Base-by-base conservation (phyloP, 2,888 invertebrate genomes). In the Proisotoma minuta region DNA sequence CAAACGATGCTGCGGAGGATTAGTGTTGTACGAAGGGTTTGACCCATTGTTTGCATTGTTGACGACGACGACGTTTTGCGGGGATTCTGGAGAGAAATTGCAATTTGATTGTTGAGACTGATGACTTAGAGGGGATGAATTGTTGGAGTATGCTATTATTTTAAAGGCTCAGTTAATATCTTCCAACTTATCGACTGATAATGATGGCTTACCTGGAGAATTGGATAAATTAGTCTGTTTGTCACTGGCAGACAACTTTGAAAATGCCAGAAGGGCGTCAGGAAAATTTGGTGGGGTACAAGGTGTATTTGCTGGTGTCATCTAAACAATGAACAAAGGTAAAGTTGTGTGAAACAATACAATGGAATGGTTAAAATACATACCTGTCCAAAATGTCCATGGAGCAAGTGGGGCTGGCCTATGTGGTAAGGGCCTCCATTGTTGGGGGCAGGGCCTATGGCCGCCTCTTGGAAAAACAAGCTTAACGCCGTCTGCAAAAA, bases 271-370 rank as follows among this genome's bases (percentile, higher is more conserved):
- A 68, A 94, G 81, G 26, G 93, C 88, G 77, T 94, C 94, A 2
- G 93, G 93, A 77, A 94, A 94, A 79, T 92, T 93, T 29, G 94
- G 93, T 51, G 93, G 94, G 52, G 94, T 94, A 56, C 93, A 93
- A 57, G 94, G 94, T 62, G 93, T 94, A 78, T 94, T 94, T 75
- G 92, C 91, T 22, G 93, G 94, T 56, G 93, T 91, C 83, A 91
- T 91, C 79, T 69, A n/a, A n/a, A n/a, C n/a, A n/a, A n/a, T n/a
- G n/a, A n/a, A n/a, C n/a, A n/a, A n/a, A n/a, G n/a, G n/a, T n/a
- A n/a, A n/a, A n/a, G n/a, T n/a, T n/a, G n/a, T n/a, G n/a, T n/a
- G n/a, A n/a, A n/a, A n/a, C n/a, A n/a, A n/a, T n/a, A n/a, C n/a
- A n/a, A n/a, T n/a, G n/a, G n/a, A n/a, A n/a, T n/a, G n/a, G n/a